phyloP scores from a whole-genome alignment of 2,113 vertebrate genomes.

The Thamnophis sirtalis region DNA sequence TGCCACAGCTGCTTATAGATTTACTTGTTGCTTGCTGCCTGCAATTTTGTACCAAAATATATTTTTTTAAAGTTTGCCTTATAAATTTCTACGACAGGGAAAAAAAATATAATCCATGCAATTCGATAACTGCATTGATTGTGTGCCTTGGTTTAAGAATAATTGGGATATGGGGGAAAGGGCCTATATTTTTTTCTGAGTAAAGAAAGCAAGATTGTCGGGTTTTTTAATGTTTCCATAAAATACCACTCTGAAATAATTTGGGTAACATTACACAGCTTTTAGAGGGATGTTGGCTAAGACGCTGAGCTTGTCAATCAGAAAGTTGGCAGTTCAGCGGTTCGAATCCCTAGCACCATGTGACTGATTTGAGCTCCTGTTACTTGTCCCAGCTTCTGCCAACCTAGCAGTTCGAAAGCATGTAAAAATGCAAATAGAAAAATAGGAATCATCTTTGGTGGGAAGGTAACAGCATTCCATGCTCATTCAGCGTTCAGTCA shows the following conservation, averaged over 20 bases:
- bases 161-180: conserved; percentile 16
- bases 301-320: too few relatives aligned
- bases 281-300: too few relatives aligned
- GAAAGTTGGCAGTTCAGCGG: too few relatives aligned
- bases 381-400: too few relatives aligned
- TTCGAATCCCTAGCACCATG: too few relatives aligned
- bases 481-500: too few relatives aligned
- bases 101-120: conserved; percentile 35
- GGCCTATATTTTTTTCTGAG: conserved; percentile 18
- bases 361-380: too few relatives aligned
- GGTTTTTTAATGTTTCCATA: not conserved
- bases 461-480: too few relatives aligned
- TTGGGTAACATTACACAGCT: conserved; percentile 13
- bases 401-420: too few relatives aligned
- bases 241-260: not conserved
- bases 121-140: conserved; percentile 32
- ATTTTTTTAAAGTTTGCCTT: conserved; percentile 10
- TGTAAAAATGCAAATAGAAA: too few relatives aligned
- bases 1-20: conserved; percentile 61
- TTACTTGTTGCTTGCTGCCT: conserved; percentile 72
- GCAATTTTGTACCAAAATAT: conserved; percentile 50
- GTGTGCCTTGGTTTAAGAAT: conserved; percentile 20
- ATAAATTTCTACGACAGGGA: conserved; percentile 14
- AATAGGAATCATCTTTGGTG: too few relatives aligned
- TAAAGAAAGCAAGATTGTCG: conserved; percentile 43